Evolutionary conservation across 2,888 invertebrate species (phyloP).

Genomic region (Trimorus sp.): DNA sequence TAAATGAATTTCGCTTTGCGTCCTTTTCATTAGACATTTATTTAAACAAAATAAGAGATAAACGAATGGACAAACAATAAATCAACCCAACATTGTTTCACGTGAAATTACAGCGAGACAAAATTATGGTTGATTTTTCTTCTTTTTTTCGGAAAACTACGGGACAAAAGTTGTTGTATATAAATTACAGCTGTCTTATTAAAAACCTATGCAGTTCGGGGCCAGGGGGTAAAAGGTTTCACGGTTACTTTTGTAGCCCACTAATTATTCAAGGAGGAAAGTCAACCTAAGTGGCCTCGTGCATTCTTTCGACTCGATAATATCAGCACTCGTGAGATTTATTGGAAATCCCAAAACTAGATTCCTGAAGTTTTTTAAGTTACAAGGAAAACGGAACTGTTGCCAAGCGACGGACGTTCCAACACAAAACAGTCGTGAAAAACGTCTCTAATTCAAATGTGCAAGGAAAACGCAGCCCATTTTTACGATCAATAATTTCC

Average conservation of each 20-base stretch:
- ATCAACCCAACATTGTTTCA: too few relatives aligned
- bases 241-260: conserved; percentile 35
- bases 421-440: too few relatives aligned
- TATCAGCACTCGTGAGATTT: conserved; percentile 44
- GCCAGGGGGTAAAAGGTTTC: conserved; percentile 7
- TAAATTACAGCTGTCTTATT: neutral
- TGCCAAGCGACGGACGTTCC: neutral
- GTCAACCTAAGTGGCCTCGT: conserved; percentile 31
- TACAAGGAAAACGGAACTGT: neutral
- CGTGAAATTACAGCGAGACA: too few relatives aligned
- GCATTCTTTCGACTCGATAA: conserved; percentile 43
- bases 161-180: conserved; percentile 6
- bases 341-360: conserved; percentile 22
- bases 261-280: conserved; percentile 47
- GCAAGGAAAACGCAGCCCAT: too few relatives aligned
- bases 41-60: too few relatives aligned
- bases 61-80: too few relatives aligned
- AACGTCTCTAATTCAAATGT: too few relatives aligned
- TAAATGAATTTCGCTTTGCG: too few relatives aligned
- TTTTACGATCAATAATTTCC: too few relatives aligned
- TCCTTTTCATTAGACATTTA: too few relatives aligned
- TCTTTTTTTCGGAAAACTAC: too few relatives aligned
- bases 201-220: neutral
- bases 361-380: conserved; percentile 13
- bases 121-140: too few relatives aligned